phyloP scores from a whole-genome alignment of 2,888 invertebrate genomes.

The Agrochola circellaris region DNA sequence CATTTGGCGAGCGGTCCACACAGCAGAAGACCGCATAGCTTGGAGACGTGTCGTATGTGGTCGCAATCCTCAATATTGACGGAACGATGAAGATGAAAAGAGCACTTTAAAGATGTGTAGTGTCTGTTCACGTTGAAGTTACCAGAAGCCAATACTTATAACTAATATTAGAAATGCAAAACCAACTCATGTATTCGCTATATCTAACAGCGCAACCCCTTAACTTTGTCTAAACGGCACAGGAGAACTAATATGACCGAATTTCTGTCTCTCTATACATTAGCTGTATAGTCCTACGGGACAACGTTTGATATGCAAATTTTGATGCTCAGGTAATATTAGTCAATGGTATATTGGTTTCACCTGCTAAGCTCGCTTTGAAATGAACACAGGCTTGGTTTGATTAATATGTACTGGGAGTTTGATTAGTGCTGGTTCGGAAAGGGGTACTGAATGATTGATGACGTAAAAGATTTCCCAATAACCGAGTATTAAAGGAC shows the following conservation, averaged over 20 bases:
- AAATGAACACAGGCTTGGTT: slow-evolving; percentile 56
- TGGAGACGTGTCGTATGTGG: too few relatives aligned
- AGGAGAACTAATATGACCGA: slow-evolving; percentile 79
- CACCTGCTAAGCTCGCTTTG: slow-evolving; percentile 65
- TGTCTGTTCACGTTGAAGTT: background rate
- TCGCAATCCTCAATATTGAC: background rate
- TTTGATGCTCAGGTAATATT: slow-evolving; percentile 82
- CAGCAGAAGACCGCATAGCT: too few relatives aligned
- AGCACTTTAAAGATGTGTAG: background rate
- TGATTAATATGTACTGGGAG: slow-evolving; percentile 65
- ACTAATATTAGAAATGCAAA: background rate
- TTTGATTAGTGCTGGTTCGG: slow-evolving; percentile 28
- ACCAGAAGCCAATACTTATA: background rate
- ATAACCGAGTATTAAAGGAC: slow-evolving; percentile 21
- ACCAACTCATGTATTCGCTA: slow-evolving; percentile 40
- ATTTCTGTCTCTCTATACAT: slow-evolving; percentile 79
- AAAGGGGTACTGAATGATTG: slow-evolving; percentile 30
- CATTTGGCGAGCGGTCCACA: too few relatives aligned
- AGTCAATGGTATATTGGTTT: slow-evolving; percentile 85
- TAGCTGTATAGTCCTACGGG: slow-evolving; percentile 73
- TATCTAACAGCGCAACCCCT: slow-evolving; percentile 43
- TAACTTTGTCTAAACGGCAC: slow-evolving; percentile 68
- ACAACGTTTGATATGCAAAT: slow-evolving; percentile 86
- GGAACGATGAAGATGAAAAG: too few relatives aligned
- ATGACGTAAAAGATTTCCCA: background rate